These are phyloP conservation scores for Crossoptilon crossoptilon DNA, from an alignment of 2,797 vertebrate genomes.

Conservation along the genomic window DNA sequence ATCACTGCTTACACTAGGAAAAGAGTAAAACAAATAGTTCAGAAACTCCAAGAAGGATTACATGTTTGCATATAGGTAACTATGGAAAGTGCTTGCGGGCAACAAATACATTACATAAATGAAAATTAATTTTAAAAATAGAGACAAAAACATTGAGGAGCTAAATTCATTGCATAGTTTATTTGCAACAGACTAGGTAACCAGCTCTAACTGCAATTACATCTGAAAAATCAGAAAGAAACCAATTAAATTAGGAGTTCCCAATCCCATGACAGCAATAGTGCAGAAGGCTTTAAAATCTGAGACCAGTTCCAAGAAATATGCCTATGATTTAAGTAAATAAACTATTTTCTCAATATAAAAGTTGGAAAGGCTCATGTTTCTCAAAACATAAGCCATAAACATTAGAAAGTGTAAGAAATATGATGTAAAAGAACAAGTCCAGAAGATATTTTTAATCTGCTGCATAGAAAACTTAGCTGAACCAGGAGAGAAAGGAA, in stretches of 20 bases:
- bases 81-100: not conserved
- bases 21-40: not conserved
- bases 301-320: not conserved
- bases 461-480: constrained; percentile 32
- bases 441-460: constrained; percentile 16
- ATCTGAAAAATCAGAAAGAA: constrained; percentile 3
- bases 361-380: constrained; percentile 44
- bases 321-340: constrained; percentile 8
- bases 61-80: not conserved
- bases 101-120: not conserved
- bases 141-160: not conserved
- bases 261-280: not conserved
- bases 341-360: constrained; percentile 30
- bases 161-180: constrained; percentile 40
- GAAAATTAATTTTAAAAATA: not conserved
- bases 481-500: not conserved
- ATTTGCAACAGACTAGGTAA: constrained; percentile 41
- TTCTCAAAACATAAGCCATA: constrained; percentile 60
- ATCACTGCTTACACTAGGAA: not conserved
- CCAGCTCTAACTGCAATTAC: not conserved
- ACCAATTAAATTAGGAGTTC: not conserved
- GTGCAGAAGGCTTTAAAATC: not conserved
- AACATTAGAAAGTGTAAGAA: not conserved
- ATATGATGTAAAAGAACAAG: constrained; percentile 18
- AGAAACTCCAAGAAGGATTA: not conserved